Evolutionary conservation across 2,888 invertebrate genomes (phyloP), one percentile per base, ranked within the genome.

Genomic region (Mythimna lalbum): DNA sequence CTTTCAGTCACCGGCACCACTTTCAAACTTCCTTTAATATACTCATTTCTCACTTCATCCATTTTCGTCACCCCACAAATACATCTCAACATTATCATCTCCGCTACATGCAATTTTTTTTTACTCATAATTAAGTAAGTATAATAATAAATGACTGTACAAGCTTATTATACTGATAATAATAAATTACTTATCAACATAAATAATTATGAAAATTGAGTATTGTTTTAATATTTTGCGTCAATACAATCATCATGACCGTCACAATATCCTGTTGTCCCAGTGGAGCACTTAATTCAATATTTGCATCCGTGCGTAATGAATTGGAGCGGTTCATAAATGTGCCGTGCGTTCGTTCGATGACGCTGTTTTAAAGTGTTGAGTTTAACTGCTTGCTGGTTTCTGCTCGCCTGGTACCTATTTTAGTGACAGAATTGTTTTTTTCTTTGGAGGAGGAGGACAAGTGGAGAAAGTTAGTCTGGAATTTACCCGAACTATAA

Each of bases 281-380:
- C 61, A 52, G 39, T 83, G 21, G 55, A 56, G 59, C 80, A 69
- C 53, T 80, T 76, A 65, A 80, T 83, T 80, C 71, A 80, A 80
- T 83, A 76, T 80, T 83, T 70, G 75, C 53, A 63, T 70, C 64
- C 66, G 67, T 47, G 50, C 66, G 57, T 78, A 81, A 78, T 78
- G 36, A 78, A 78, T 73, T 72, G 78, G 39, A 64, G 43, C 57
- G 62, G 78, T 68, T 78, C 39, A 67, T 61, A 53, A 81, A 81
- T 76, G 63, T 78, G 39, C 65, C 23, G 77, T n/a, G 50, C 55
- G 50, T 57, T 69, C 55, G 50, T 57, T 69, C 77, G 62, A 55
- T 81, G 63, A 31, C 31, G 17, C 31, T 77, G 63, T 77, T 77
- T n/a, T 81, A 52, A 66, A 23, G 21, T 31, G 23, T 57, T 39